A percentile compares a stretch with the other conserved stretches of the same genome.
phyloP scores from a whole-genome alignment of 1,140 invertebrate genomes.

The Brachionus rubens region DNA sequence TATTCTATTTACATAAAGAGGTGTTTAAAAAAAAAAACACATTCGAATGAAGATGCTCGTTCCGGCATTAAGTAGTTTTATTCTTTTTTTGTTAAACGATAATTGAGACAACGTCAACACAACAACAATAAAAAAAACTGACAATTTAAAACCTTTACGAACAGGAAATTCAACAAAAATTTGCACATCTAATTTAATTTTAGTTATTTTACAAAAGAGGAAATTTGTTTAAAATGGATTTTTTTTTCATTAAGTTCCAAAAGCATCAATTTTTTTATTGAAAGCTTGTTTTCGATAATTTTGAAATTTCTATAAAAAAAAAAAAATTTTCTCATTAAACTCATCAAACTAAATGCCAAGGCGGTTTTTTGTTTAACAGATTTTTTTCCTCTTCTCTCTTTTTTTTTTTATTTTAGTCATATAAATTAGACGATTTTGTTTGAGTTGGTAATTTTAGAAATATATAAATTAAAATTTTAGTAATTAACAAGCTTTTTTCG shows the following conservation, averaged over 20 bases:
- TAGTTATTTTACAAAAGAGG: neutral
- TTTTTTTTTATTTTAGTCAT: neutral
- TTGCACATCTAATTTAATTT: neutral
- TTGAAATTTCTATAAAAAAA: no score
- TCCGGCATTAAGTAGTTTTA: no score
- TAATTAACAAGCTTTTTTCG: no score
- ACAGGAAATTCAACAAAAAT: neutral
- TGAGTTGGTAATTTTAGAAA: no score
- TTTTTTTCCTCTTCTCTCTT: neutral
- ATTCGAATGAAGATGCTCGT: no score
- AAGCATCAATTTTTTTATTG: conserved; percentile 38
- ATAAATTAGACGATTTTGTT: no score
- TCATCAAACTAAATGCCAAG: conserved; percentile 22
- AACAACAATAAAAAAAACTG: no score
- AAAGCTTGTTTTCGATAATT: no score
- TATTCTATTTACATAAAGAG: neutral
- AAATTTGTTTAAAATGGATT: conserved; percentile 36
- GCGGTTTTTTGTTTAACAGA: neutral
- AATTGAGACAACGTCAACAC: no score
- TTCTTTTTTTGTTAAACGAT: no score
- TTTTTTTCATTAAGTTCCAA: neutral
- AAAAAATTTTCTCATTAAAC: neutral
- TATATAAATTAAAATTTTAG: no score
- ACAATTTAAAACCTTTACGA: no score
- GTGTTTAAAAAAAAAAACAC: neutral